A percentile compares a stretch with the other conserved stretches of the same genome.
phyloP scores from a whole-genome alignment of 2,888 invertebrate species.

The Pollenia labialis region DNA sequence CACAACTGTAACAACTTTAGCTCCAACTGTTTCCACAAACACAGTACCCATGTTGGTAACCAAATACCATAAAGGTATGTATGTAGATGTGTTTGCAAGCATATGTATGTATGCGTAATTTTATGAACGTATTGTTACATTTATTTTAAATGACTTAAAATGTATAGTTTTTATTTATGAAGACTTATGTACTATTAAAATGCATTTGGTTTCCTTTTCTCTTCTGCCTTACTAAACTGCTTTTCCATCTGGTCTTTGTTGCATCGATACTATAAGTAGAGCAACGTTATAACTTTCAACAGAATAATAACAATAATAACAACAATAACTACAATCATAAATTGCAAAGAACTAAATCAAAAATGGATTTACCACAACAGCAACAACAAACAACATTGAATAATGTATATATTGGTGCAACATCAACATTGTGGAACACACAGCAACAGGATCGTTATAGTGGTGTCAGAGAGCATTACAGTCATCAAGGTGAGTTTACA shows the following conservation, averaged over 20 bases:
- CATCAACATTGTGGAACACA: slow-evolving; percentile 83
- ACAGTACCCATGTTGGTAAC: slow-evolving; percentile 81
- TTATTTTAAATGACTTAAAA: slow-evolving; percentile 2
- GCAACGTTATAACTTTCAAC: slow-evolving; percentile 74
- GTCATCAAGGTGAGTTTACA: slow-evolving; percentile 79
- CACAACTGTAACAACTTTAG: slow-evolving; percentile 83
- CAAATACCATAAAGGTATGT: slow-evolving; percentile 83
- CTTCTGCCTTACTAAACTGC: slow-evolving; percentile 21
- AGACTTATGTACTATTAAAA: slow-evolving; percentile 58
- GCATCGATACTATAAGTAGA: slow-evolving; percentile 53
- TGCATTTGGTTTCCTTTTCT: slow-evolving; percentile 51
- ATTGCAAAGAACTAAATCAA: slow-evolving; percentile 80
- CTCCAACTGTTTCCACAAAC: slow-evolving; percentile 82
- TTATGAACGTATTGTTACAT: slow-evolving; percentile 10
- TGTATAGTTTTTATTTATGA: neutral
- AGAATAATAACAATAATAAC: slow-evolving; percentile 71
- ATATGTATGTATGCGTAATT: neutral
- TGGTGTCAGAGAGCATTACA: slow-evolving; percentile 78
- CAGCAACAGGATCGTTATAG: slow-evolving; percentile 78
- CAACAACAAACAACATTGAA: slow-evolving; percentile 78
- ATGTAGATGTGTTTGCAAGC: slow-evolving; percentile 13
- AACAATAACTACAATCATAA: slow-evolving; percentile 77
- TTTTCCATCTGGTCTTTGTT: slow-evolving; percentile 23
- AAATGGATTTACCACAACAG: slow-evolving; percentile 76
- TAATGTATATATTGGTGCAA: slow-evolving; percentile 82